These are phyloP conservation scores for Oopsacas minuta DNA, from an alignment of 37 sponge, comb jelly and placozoan genomes.

Conservation along the genomic window DNA sequence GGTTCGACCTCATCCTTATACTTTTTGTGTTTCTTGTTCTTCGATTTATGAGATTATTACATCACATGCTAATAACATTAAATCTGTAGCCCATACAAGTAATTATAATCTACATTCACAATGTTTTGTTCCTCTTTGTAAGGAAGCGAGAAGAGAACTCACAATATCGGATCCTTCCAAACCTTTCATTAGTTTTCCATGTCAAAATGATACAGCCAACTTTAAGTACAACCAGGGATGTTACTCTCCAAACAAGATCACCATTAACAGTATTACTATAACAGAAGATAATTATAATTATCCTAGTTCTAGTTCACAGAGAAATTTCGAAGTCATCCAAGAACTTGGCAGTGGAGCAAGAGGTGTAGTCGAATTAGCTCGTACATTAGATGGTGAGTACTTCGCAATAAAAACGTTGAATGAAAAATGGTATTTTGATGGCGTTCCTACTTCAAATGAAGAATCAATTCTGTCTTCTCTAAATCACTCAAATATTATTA, in stretches of 20 bases:
- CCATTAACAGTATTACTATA: neutral
- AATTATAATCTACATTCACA: neutral
- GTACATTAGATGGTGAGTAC: neutral
- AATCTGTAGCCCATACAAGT: neutral
- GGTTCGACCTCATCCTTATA: neutral
- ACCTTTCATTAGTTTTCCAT: neutral
- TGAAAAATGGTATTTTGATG: neutral
- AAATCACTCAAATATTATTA: neutral
- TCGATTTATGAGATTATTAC: neutral
- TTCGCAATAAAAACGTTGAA: neutral
- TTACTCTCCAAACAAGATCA: neutral
- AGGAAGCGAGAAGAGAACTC: neutral
- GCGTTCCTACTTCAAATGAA: neutral
- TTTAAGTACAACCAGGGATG: neutral
- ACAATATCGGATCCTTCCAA: neutral
- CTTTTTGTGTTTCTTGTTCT: neutral
- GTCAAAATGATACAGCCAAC: neutral
- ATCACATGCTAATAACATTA: neutral
- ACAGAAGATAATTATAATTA: neutral
- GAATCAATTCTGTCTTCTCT: neutral
- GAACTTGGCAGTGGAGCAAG: neutral
- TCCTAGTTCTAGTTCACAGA: neutral
- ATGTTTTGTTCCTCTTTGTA: neutral
- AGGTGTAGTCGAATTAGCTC: neutral
- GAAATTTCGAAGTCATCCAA: neutral